A percentile compares a stretch with the other conserved stretches of the same genome.
Conservation (phyloP, 2,888 invertebrate genomes). For the Bugula neritina region DNA sequence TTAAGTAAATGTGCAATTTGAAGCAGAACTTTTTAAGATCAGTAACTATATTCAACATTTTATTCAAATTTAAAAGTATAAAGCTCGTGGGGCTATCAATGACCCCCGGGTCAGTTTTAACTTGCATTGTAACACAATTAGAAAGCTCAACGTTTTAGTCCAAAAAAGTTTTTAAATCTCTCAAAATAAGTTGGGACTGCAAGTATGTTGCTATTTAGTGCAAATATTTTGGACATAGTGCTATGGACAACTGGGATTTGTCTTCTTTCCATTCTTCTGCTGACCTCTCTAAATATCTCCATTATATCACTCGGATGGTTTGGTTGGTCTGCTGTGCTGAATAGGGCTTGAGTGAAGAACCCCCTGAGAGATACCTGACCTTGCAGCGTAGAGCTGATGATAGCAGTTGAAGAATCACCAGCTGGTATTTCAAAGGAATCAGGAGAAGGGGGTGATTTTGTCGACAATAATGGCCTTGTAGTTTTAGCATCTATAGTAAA, state of each 20-base stretch:
- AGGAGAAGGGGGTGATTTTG: neutral
- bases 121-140: no score
- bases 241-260: neutral
- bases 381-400: neutral
- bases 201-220: neutral
- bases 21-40: no score
- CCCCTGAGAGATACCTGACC: neutral
- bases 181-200: neutral
- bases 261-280: neutral
- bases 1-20: no score
- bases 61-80: no score
- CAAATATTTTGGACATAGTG: neutral
- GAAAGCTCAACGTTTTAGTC: no score
- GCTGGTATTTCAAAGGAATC: neutral
- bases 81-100: no score
- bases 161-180: neutral
- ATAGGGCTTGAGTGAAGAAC: neutral
- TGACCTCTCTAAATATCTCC: neutral
- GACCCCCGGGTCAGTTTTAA: no score
- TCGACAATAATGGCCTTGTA: neutral
- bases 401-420: neutral
- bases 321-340: neutral
- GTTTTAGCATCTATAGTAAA: neutral
- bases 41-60: no score
- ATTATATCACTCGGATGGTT: neutral